Conservation (phyloP, 2,113 vertebrate genomes). For the Neopipo cinnamomea region DNA sequence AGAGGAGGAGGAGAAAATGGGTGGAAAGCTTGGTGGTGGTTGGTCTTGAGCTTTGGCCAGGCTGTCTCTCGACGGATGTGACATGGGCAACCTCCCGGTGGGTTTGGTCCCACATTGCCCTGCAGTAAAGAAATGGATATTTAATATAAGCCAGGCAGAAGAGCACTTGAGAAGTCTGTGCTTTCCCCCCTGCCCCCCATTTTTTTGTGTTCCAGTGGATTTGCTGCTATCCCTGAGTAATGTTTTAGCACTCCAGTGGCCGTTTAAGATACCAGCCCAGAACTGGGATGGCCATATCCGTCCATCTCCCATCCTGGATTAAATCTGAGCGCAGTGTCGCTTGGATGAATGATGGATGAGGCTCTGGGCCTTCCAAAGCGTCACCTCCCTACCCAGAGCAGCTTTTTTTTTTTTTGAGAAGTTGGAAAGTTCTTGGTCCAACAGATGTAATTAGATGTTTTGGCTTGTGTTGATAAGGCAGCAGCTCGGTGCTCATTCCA, state of each 20-base stretch:
- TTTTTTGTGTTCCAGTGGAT: not conserved
- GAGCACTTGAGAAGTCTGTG: not conserved
- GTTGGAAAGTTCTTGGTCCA: not conserved
- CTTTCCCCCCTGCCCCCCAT: fast-evolving
- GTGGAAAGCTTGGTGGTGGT: not conserved
- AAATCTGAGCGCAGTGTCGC: fast-evolving
- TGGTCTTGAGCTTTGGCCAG: not conserved
- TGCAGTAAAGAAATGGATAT: not conserved
- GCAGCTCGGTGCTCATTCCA: not conserved
- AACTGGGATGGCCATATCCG: not conserved
- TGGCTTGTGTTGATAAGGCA: not conserved
- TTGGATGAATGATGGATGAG: not conserved
- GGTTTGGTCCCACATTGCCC: fast-evolving
- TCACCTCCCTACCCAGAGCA: not conserved
- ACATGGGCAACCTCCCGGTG: not conserved
- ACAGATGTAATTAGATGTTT: not conserved
- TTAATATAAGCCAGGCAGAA: not conserved
- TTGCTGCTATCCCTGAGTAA: not conserved
- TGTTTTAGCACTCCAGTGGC: not conserved
- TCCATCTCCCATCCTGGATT: not conserved
- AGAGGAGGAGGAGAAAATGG: not conserved
- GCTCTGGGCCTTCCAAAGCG: not conserved
- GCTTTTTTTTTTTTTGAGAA: not conserved
- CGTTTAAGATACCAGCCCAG: not conserved
- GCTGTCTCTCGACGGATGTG: fast-evolving